Percentiles rank a stretch among this genome's conserved stretches.
Evolutionary conservation across 2,888 invertebrate genomes (phyloP).

Genomic region (Xanthostigma xanthostigma): DNA sequence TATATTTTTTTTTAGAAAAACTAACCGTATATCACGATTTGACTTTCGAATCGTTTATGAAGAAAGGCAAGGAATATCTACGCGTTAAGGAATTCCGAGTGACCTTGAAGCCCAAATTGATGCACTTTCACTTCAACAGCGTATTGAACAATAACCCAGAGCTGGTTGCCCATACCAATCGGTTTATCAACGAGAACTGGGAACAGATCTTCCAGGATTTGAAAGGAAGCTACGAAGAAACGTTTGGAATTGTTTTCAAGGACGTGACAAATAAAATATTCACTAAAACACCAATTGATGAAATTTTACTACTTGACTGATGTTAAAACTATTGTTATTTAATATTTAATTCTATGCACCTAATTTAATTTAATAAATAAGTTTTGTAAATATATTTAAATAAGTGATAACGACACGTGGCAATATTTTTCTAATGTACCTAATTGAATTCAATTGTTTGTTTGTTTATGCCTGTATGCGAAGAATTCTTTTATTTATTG

Average conservation of each 20-base stretch:
- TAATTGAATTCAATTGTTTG: no score
- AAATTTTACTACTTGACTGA: no score
- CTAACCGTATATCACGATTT: constrained; percentile 22
- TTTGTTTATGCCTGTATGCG: no score
- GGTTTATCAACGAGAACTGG: constrained; percentile 49
- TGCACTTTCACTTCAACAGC: constrained; percentile 41
- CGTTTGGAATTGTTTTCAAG: constrained; percentile 43
- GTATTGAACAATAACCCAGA: constrained; percentile 45
- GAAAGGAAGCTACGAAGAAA: constrained; percentile 45
- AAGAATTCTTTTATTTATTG: no score
- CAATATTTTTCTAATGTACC: no score
- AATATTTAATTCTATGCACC: no score
- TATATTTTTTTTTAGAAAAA: no score
- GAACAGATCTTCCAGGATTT: constrained; percentile 49
- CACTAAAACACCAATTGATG: constrained; percentile 35
- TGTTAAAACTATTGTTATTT: no score
- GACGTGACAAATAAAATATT: constrained; percentile 47
- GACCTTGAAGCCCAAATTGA: constrained; percentile 38
- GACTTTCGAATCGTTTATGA: constrained; percentile 39
- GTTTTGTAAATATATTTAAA: no score
- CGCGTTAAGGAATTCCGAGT: constrained; percentile 42
- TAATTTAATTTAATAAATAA: no score
- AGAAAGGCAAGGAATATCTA: constrained; percentile 42
- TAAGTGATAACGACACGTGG: no score
- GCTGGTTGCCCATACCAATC: constrained; percentile 48